phyloP scores from a whole-genome alignment of 2,113 vertebrate species.

The Centropristis striata region DNA sequence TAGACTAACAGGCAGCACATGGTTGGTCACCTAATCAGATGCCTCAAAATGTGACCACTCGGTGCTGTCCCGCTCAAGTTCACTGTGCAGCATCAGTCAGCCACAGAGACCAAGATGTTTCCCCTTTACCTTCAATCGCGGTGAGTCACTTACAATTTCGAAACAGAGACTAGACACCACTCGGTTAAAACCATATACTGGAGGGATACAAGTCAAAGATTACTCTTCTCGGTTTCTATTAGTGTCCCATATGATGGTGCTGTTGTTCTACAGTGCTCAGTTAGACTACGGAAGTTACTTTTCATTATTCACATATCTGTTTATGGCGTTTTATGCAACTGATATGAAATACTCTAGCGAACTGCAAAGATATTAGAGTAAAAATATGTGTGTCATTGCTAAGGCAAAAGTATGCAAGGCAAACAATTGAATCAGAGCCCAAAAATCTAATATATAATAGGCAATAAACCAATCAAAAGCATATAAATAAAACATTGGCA shows the following conservation, averaged over 20 bases:
- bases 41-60: slow-evolving; percentile 80
- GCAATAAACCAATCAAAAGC: background rate
- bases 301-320: no score
- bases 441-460: background rate
- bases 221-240: background rate
- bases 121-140: slow-evolving; percentile 84
- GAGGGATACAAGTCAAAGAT: background rate
- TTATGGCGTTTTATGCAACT: slow-evolving; percentile 7
- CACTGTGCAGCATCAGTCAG: slow-evolving; percentile 61
- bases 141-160: slow-evolving; percentile 77
- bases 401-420: background rate
- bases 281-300: background rate
- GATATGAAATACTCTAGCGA: background rate
- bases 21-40: slow-evolving; percentile 81
- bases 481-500: background rate
- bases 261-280: background rate
- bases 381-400: background rate
- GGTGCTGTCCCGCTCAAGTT: slow-evolving; percentile 51
- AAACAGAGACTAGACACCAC: background rate
- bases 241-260: background rate
- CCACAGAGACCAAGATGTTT: slow-evolving; percentile 80
- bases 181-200: background rate
- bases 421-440: background rate
- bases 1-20: slow-evolving; percentile 85
- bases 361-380: slow-evolving; percentile 6